Percentiles rank a stretch among this genome's conserved stretches.
These are phyloP conservation scores for Oenanthe oenanthe DNA, from an alignment of 2,113 vertebrate species.

Conservation along the genomic window DNA sequence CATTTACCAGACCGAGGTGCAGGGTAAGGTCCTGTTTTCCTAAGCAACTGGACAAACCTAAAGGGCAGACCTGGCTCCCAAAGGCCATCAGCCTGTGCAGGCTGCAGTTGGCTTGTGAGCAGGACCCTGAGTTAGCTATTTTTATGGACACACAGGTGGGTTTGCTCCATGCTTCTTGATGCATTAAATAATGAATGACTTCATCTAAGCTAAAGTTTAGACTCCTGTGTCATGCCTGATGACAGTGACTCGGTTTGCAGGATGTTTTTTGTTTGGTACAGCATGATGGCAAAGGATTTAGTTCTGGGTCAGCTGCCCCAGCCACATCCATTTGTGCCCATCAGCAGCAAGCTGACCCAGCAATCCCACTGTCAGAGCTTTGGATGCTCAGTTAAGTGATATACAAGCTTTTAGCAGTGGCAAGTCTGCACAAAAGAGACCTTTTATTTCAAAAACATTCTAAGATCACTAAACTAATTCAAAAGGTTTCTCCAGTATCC, in stretches of 20 bases:
- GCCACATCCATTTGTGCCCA: not conserved
- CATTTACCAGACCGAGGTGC: rapidly evolving
- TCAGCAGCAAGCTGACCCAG: not conserved
- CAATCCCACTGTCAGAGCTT: not conserved
- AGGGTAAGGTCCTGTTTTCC: not conserved
- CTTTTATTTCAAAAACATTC: not conserved
- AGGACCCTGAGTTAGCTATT: not conserved
- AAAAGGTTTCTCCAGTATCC: not conserved
- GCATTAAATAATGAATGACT: not conserved
- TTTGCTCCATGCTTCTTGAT: not conserved
- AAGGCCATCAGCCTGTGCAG: not conserved
- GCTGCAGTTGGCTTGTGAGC: not conserved
- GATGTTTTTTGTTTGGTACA: not conserved
- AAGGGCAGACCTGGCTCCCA: not conserved
- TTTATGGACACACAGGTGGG: not conserved
- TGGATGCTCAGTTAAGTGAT: not conserved
- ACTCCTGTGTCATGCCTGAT: not conserved
- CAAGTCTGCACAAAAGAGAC: not conserved
- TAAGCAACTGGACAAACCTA: not conserved
- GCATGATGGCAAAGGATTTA: not conserved
- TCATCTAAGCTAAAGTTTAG: not conserved
- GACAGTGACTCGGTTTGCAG: not conserved
- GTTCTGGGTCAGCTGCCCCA: not conserved
- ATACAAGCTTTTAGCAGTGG: not conserved
- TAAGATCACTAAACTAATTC: not conserved